Evolutionary conservation across 2,888 invertebrate species (phyloP).

Genomic region (Cartodere bifasciata): DNA sequence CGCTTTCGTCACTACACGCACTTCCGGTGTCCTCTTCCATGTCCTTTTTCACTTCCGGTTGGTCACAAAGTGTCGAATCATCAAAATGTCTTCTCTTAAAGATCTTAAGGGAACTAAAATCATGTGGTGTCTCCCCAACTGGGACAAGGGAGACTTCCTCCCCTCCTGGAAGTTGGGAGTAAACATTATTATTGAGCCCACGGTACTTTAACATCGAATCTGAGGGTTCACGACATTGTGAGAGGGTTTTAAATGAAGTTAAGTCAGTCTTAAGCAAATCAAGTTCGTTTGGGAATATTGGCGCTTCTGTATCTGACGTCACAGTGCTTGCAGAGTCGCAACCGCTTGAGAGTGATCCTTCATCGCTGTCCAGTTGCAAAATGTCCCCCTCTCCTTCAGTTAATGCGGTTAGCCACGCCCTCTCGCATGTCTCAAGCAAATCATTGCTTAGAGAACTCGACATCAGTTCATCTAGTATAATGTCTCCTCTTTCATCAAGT

Average conservation of each 20-base stretch:
- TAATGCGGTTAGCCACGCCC: slow-evolving; percentile 28
- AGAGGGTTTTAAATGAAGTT: background rate
- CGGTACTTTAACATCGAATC: slow-evolving; percentile 27
- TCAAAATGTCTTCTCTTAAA: slow-evolving; percentile 27
- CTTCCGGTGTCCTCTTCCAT: slow-evolving; percentile 47
- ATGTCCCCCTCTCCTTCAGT: slow-evolving; percentile 35
- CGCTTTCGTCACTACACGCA: slow-evolving; percentile 82
- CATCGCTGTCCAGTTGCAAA: slow-evolving; percentile 54
- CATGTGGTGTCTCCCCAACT: slow-evolving; percentile 31
- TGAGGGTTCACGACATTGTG: too few relatives aligned
- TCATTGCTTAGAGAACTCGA: slow-evolving; percentile 27
- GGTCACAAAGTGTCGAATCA: too few relatives aligned
- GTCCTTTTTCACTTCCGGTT: slow-evolving; percentile 11
- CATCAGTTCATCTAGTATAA: slow-evolving; percentile 28
- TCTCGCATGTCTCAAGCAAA: slow-evolving; percentile 29
- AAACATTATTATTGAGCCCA: slow-evolving; percentile 20
- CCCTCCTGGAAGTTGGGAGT: slow-evolving; percentile 22
- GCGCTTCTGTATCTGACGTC: slow-evolving; percentile 42
- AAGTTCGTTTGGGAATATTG: slow-evolving; percentile 22
- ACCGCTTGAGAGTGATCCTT: slow-evolving; percentile 66
- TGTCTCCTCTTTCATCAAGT: slow-evolving; percentile 27
- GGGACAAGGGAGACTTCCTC: slow-evolving; percentile 35
- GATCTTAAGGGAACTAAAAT: slow-evolving; percentile 35
- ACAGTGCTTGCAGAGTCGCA: slow-evolving; percentile 70
- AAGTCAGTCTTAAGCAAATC: slow-evolving; percentile 29